Evolutionary conservation across 1,140 invertebrate genomes (phyloP), one percentile per base, ranked within the genome.

Genomic region (Drosophila ananassae): DNA sequence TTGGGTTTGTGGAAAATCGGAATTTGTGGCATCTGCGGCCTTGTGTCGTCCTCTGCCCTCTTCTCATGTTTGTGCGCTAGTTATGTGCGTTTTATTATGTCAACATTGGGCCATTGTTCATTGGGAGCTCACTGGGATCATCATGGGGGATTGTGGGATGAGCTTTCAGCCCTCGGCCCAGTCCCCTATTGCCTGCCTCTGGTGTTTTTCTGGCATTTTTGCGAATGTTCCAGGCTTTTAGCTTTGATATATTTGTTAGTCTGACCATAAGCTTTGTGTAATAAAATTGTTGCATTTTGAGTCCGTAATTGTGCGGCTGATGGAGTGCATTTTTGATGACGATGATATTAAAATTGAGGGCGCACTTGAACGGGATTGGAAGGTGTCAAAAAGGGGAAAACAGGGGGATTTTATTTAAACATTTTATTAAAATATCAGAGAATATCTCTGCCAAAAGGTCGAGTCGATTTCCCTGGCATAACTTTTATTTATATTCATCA

Each of bases 11-110:
- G 60, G 64, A 68, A 72, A 75, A 85, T 69, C 76, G 81, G 74
- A 85, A 85, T 87, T 85, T 85, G 82, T 67, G 82, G 82, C 82
- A 85, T 82, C 82, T 85, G 82, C 66, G 82, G 78, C 78, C 78
- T 87, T 62, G 79, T 77, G 68, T 67, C 69, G 72, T 66, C 67
- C 71, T 55, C 51, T 58, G 44, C 62, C 58, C 24, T 37, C 37
- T 54, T 69, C 47, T 53, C 69, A 59, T 74, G 71, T 79, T 79
- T 76, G 61, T 61, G 72, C 71, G 64, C 64, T 87, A 82, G 82
- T 85, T 85, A 87, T 82, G 75, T 85, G 82, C 78, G 69, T 84
- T 79, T 85, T 87, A 85, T 87, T 87, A 87, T 85, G 82, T 87
- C 78, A 85, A 87, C 82, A 87, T 87, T 67, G 82, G 77, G 66